Base-by-base conservation (phyloP, 2,888 invertebrate genomes). In the Tethea ocularis region DNA sequence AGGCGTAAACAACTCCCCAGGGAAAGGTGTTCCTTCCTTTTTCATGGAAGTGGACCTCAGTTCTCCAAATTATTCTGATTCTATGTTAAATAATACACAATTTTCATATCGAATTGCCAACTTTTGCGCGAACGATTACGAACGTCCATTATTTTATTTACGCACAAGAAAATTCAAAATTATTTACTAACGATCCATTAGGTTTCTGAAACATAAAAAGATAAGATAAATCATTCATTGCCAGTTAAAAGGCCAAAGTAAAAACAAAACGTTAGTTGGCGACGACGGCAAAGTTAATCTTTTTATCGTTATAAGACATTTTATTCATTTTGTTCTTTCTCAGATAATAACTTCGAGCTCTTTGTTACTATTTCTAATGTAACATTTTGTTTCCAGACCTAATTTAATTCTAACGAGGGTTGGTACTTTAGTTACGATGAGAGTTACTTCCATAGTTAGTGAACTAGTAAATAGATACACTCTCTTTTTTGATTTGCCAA, bases 91-190 rank as follows among this genome's bases (percentile, higher is more conserved):
- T 46, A n/a, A 46, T 46, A 20, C 20, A 46, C 10, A 46, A 17
- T 17, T 46, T 46, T 46, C 46, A 46, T 46, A 46, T 46, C 46
- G 46, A 46, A 46, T 20, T 46, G 46, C 46, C 20, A 46, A 46
- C 20, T 46, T 17, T 20, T 17, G 46, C 20, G 46, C 10, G 46
- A 46, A 46, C 20, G 46, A 46, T 46, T 46, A 46, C 46, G 15
- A 46, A 20, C 20, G 46, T 46, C 46, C 20, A 46, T 46, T 46
- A 46, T 15, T 15, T 20, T n/a, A 46, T 46, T 20, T 46, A 46
- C 46, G 10, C 46, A 17, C 8, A 46, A 20, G n/a, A 20, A 46
- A 46, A 46, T 20, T 46, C 46, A 46, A 46, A 17, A 46, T 17
- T n/a, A 46, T 46, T 15, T 38, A 38, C 38, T 8, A 33, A 10